phyloP scores from a whole-genome alignment of 2,797 vertebrate species.

The Parauchenoglanis punctatus region DNA sequence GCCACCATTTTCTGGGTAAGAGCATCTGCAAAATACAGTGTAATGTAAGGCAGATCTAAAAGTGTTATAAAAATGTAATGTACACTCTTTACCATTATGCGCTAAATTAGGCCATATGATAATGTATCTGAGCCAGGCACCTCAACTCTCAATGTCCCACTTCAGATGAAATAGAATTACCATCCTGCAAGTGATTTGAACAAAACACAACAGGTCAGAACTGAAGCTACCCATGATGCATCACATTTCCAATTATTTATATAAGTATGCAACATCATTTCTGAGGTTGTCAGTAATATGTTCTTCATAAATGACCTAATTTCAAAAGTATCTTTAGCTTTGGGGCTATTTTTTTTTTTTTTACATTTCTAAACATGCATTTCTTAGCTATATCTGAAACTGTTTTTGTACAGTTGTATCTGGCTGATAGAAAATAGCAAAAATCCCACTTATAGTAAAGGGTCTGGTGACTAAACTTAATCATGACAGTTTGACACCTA shows the following conservation, averaged over 20 bases:
- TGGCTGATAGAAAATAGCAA: neutral
- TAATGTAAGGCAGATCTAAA: conserved; percentile 9
- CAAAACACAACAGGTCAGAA: neutral
- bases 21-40: conserved; percentile 3
- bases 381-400: neutral
- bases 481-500: neutral
- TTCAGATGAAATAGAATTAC: neutral
- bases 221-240: neutral
- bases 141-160: neutral
- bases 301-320: neutral
- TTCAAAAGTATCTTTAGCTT: neutral
- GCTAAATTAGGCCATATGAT: neutral
- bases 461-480: neutral
- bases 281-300: neutral
- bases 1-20: neutral
- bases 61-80: conserved; percentile 1
- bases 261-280: neutral
- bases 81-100: neutral
- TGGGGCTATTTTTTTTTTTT: neutral
- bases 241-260: neutral
- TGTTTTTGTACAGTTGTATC: neutral
- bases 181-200: neutral
- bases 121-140: neutral
- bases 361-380: neutral
- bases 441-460: neutral